phyloP scores from a whole-genome alignment of 2,113 vertebrate species.

The Marcusenius ussheri region DNA sequence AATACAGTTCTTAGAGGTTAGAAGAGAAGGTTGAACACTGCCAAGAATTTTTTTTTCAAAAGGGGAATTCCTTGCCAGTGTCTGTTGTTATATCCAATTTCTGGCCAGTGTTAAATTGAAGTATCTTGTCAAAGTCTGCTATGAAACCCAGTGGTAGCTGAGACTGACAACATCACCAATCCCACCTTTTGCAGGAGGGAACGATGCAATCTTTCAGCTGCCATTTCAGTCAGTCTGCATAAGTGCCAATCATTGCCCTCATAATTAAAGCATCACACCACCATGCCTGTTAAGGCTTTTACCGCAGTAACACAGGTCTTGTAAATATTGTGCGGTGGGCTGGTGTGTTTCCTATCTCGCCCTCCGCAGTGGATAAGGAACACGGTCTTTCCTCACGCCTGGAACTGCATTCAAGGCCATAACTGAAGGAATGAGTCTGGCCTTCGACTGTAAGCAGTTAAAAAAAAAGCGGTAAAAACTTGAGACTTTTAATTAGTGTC shows the following conservation, averaged over 20 bases:
- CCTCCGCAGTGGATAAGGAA: not conserved
- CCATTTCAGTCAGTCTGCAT: not conserved
- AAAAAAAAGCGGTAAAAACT: not conserved
- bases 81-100: slow-evolving; percentile 1
- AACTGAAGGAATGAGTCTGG: not conserved
- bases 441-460: not conserved
- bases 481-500: slow-evolving; percentile 1
- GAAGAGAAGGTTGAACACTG: not conserved
- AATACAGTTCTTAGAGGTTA: not conserved
- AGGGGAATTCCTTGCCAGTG: not conserved
- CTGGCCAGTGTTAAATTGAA: not conserved
- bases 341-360: not conserved
- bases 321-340: not conserved
- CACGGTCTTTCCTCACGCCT: not conserved
- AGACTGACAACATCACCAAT: not conserved
- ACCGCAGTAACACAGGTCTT: not conserved
- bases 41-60: not conserved
- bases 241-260: not conserved
- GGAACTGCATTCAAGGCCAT: not conserved
- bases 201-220: not conserved
- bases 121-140: slow-evolving; percentile 9
- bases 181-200: not conserved
- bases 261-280: not conserved
- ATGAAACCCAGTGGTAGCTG: not conserved
- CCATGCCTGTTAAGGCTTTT: not conserved